Evolutionary conservation across 2,888 invertebrate species (phyloP).

Genomic region (Arctia plantaginis): DNA sequence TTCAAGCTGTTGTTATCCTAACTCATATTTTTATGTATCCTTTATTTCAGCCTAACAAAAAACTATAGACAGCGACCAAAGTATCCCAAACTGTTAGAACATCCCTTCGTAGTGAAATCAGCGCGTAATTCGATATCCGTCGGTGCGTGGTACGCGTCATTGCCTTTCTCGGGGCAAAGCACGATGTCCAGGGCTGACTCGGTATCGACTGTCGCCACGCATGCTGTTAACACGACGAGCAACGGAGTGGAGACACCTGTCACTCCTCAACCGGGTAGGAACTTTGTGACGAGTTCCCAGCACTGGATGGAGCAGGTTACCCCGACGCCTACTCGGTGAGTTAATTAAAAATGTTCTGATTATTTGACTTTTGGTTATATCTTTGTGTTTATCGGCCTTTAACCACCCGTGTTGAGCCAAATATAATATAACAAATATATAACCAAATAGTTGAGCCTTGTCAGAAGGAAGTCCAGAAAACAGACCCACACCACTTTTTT

Average conservation of each 20-base stretch:
- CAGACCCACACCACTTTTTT: too few species aligned
- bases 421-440: too few species aligned
- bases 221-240: constrained; percentile 39
- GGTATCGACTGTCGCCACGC: constrained; percentile 20
- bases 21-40: not conserved
- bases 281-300: constrained; percentile 74
- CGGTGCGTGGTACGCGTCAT: constrained; percentile 92
- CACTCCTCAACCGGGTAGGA: constrained; percentile 76
- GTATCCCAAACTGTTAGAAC: constrained; percentile 95
- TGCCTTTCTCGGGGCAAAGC: constrained; percentile 78
- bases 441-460: too few species aligned
- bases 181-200: constrained; percentile 68
- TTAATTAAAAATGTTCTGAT: not conserved
- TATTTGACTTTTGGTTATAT: too few species aligned
- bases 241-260: constrained; percentile 62
- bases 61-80: constrained; percentile 97
- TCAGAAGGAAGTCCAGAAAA: too few species aligned
- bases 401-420: too few species aligned
- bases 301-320: constrained; percentile 80
- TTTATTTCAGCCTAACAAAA: constrained; percentile 92
- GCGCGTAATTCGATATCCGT: constrained; percentile 90
- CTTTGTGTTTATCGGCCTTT: too few species aligned
- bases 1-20: not conserved
- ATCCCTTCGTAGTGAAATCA: constrained; percentile 94
- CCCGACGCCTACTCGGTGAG: constrained; percentile 76